Percentiles rank a stretch among this genome's conserved stretches.
phyloP scores from a whole-genome alignment of 2,888 invertebrate genomes.

The Caenorhabditis sinica region DNA sequence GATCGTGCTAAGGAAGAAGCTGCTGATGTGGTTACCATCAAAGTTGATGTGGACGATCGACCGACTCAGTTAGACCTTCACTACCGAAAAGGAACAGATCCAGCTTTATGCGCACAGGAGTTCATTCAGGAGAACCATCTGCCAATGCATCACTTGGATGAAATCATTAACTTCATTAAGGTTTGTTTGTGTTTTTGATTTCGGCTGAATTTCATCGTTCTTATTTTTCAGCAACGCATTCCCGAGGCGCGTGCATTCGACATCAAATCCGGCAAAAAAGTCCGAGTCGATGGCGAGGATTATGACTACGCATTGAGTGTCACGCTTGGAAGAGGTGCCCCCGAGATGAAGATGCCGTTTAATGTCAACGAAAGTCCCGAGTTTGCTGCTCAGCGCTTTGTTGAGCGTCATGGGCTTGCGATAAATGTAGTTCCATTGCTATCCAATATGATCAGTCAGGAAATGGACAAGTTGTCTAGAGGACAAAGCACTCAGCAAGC shows the following conservation, averaged over 20 bases:
- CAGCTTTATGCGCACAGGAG: constrained; percentile 76
- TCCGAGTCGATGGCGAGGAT: constrained; percentile 68
- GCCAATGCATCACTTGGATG: constrained; percentile 75
- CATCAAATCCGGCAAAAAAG: constrained; percentile 52
- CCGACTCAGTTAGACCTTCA: constrained; percentile 74
- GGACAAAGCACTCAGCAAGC: not conserved
- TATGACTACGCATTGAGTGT: constrained; percentile 97
- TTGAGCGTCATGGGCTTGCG: constrained; percentile 91
- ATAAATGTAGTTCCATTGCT: constrained; percentile 85
- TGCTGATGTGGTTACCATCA: constrained; percentile 73
- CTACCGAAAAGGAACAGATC: constrained; percentile 80
- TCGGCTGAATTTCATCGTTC: too few relatives aligned
- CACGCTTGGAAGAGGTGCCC: constrained; percentile 93
- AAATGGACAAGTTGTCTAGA: constrained; percentile 48
- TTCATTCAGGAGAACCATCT: constrained; percentile 77
- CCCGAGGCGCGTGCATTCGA: constrained; percentile 73
- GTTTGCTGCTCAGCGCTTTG: constrained; percentile 93
- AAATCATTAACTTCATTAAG: constrained; percentile 78
- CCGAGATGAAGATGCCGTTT: constrained; percentile 90
- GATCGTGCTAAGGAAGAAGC: constrained; percentile 54
- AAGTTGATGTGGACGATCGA: constrained; percentile 80
- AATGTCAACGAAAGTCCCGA: constrained; percentile 95
- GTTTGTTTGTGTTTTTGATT: not conserved
- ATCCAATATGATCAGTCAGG: constrained; percentile 59
- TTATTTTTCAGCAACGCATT: constrained; percentile 61